These are phyloP conservation scores for Rhingia campestris DNA, from an alignment of 2,888 invertebrate genomes.

Conservation along the genomic window DNA sequence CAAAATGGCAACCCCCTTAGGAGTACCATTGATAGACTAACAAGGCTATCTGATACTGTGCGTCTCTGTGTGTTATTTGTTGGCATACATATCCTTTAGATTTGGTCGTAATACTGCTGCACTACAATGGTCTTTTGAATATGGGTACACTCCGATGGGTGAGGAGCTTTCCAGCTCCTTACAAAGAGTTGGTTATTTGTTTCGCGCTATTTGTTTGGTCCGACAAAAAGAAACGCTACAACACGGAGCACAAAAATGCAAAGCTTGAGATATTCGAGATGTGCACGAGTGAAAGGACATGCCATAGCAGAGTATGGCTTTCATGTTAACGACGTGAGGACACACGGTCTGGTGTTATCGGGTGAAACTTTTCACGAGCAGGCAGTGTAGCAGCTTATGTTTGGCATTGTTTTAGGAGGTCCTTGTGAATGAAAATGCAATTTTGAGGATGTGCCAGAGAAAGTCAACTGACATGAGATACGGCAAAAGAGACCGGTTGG, in stretches of 20 bases:
- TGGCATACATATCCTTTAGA: conserved; percentile 9
- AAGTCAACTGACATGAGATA: conserved; percentile 21
- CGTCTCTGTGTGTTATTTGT: conserved; percentile 9
- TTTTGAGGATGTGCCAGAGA: conserved; percentile 41
- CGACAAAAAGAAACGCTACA: conserved; percentile 2
- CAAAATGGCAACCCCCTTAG: conserved; percentile 43
- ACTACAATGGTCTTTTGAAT: conserved; percentile 6
- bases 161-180: neutral
- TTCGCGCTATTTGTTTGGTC: conserved; percentile 8
- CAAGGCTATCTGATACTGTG: neutral
- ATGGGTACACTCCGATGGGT: conserved; percentile 16
- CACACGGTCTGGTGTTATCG: conserved; percentile 37
- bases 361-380: conserved; percentile 20
- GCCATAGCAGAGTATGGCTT: conserved; percentile 9
- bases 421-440: conserved; percentile 4
- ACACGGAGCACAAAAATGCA: conserved; percentile 15
- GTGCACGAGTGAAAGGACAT: conserved; percentile 4
- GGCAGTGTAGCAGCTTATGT: conserved; percentile 9
- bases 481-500: neutral
- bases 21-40: conserved; percentile 47
- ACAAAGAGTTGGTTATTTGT: conserved; percentile 36
- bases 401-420: conserved; percentile 7
- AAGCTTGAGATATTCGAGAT: conserved; percentile 27
- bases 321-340: conserved; percentile 32
- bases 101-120: conserved; percentile 28